Evolutionary conservation across 2,888 invertebrate species (phyloP).

Genomic region (Diadromus collaris): DNA sequence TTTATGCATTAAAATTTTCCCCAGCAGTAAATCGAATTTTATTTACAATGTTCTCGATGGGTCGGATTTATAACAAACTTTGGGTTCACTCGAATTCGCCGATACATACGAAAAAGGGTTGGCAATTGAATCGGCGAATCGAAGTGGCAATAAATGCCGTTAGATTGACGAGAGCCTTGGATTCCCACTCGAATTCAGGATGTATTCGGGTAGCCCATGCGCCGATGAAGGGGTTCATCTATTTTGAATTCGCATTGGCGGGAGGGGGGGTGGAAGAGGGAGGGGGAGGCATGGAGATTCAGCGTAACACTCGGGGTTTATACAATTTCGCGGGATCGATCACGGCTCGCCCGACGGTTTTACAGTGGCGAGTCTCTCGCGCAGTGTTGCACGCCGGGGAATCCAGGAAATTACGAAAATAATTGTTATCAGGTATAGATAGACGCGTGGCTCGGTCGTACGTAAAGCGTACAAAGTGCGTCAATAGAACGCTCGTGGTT

Average conservation of each 20-base stretch:
- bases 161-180: conserved; percentile 18
- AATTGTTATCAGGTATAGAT: conserved; percentile 68
- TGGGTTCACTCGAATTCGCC: neutral
- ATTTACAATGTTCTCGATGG: too few species aligned
- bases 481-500: conserved; percentile 18
- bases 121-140: conserved; percentile 43
- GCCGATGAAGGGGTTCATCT: conserved; percentile 22
- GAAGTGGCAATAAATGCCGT: conserved; percentile 40
- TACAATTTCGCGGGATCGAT: conserved; percentile 56
- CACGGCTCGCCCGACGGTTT: conserved; percentile 24
- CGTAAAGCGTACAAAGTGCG: conserved; percentile 3
- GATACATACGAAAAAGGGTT: conserved; percentile 20
- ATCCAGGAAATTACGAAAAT: conserved; percentile 77
- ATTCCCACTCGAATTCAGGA: conserved; percentile 14
- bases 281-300: neutral
- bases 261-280: neutral
- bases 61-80: neutral
- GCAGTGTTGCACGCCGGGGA: conserved; percentile 20
- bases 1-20: too few species aligned
- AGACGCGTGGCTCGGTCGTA: neutral
- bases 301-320: conserved; percentile 30
- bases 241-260: conserved; percentile 43
- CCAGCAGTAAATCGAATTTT: too few species aligned
- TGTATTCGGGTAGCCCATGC: conserved; percentile 3
- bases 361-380: conserved; percentile 1